These are phyloP conservation scores for Leguminivora glycinivorella DNA, from an alignment of 1,140 invertebrate species.

Conservation along the genomic window DNA sequence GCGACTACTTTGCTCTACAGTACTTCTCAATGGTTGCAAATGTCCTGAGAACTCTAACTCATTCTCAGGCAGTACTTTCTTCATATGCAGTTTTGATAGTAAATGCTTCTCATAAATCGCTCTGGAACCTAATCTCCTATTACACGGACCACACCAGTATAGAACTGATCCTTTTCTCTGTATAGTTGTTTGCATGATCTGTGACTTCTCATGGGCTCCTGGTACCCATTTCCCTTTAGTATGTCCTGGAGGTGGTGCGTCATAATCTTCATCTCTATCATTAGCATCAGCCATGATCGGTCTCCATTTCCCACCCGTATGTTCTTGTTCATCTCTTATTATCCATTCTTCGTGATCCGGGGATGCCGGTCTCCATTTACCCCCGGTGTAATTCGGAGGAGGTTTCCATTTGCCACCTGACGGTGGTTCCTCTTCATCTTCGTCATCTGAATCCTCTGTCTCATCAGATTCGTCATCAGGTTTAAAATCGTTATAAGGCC, in stretches of 20 bases:
- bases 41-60: constrained; percentile 81
- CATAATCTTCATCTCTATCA: constrained; percentile 71
- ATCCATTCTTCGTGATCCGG: constrained; percentile 71
- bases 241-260: constrained; percentile 83
- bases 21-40: constrained; percentile 56
- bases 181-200: constrained; percentile 75
- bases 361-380: constrained; percentile 83
- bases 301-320: constrained; percentile 76
- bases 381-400: constrained; percentile 84
- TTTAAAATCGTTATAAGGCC: constrained; percentile 76
- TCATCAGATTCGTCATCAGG: constrained; percentile 79
- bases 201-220: constrained; percentile 79
- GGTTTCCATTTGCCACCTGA: constrained; percentile 86
- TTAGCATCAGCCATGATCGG: constrained; percentile 57
- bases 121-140: constrained; percentile 85
- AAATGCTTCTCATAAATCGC: constrained; percentile 87
- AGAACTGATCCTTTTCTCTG: constrained; percentile 79
- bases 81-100: constrained; percentile 85
- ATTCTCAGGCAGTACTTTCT: constrained; percentile 83
- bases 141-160: constrained; percentile 90
- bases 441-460: constrained; percentile 79
- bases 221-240: constrained; percentile 90
- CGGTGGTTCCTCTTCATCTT: constrained; percentile 81
- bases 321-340: constrained; percentile 66
- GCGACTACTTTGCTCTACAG: constrained; percentile 63